Conservation (phyloP, 2,888 invertebrate genomes). For the Graphium colonna region DNA sequence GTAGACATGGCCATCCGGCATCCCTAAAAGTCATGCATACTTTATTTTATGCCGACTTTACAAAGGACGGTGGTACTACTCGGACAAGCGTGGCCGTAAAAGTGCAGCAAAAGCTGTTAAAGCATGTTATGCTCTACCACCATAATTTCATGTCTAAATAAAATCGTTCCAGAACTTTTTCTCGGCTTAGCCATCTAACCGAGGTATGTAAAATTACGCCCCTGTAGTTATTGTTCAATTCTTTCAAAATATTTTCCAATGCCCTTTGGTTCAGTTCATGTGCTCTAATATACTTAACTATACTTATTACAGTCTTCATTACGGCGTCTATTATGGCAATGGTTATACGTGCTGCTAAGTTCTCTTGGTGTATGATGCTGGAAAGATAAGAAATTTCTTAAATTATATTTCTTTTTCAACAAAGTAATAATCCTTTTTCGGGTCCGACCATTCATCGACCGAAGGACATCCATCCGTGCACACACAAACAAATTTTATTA, state of each 20-base stretch:
- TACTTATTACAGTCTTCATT: slow-evolving; percentile 23
- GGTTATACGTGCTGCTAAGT: not conserved
- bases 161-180: slow-evolving; percentile 26
- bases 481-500: slow-evolving; percentile 22
- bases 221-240: slow-evolving; percentile 14
- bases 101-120: too few relatives aligned
- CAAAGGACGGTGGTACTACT: too few relatives aligned
- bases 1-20: too few relatives aligned
- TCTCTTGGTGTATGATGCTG: slow-evolving; percentile 23
- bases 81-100: too few relatives aligned
- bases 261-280: slow-evolving; percentile 24
- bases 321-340: slow-evolving; percentile 19
- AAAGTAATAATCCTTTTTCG: slow-evolving; percentile 24
- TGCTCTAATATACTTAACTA: slow-evolving; percentile 21
- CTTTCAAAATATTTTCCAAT: slow-evolving; percentile 12
- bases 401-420: slow-evolving; percentile 21
- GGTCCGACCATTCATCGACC: slow-evolving; percentile 26
- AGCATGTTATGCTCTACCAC: too few relatives aligned
- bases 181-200: slow-evolving; percentile 21
- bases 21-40: too few relatives aligned
- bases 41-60: too few relatives aligned
- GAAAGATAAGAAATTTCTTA: slow-evolving; percentile 22
- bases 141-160: slow-evolving; percentile 20
- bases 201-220: slow-evolving; percentile 26
- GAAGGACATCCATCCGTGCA: slow-evolving; percentile 26